Evolutionary conservation across 2,797 vertebrate species (phyloP), one percentile per base, ranked within the genome.

Genomic region (Caiman crocodilus): DNA sequence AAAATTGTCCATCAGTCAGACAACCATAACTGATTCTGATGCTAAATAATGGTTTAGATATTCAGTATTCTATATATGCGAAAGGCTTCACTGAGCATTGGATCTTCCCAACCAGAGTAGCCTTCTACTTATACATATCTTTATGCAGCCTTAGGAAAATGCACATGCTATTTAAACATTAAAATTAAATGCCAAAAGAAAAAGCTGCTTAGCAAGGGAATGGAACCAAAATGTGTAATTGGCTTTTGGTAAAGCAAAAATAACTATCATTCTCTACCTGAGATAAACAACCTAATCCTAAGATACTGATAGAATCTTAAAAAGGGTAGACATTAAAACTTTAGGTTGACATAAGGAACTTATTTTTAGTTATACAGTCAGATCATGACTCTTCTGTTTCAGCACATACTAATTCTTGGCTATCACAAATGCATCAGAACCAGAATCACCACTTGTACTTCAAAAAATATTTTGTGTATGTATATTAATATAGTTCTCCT

Each of bases 1-100:
- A 98, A 99, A 99, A 99, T 99, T 99, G 99, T 99, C 99, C 99
- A 99, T 99, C 99, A 99, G 99, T 98, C 99, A 99, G 99, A 99
- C 99, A 99, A 99, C 99, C 99, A 99, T 99, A 99, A 99, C 99
- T 99, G 99, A 99, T 99, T 99, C 99, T 99, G 99, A 99, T 99
- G 98, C 99, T 99, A 99, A 99, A 99, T 99, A 99, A 99, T 98
- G 98, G 98, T 98, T 98, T 98, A 98, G 98, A 99, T 99, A 99
- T 99, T 99, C 99, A 99, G 98, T 98, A 98, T 99, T 99, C 99
- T 98, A 98, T 99, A 99, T 99, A 98, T 99, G 99, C 97, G 99
- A 99, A 99, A 99, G 98, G 99, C 99, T 99, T 99, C 99, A 98
- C 98, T 99, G 99, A 99, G 98, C 99, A 99, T 97, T 97, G 97